Base-by-base conservation (phyloP, 2,113 vertebrate genomes). In the Odobenus rosmarus region DNA sequence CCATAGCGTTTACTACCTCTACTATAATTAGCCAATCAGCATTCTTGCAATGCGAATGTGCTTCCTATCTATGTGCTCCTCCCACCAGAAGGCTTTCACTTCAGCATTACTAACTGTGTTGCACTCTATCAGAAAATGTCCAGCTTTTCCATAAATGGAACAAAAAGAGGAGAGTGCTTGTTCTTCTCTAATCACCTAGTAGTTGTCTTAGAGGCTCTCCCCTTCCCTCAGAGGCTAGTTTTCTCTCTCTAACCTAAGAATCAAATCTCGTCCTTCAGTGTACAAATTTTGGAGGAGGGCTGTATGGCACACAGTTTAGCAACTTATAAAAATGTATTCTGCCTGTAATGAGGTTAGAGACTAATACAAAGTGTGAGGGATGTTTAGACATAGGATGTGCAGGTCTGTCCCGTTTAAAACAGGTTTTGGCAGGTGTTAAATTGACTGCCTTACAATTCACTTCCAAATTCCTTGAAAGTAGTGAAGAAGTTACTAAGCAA, bases 21-120 rank as follows among this genome's bases (percentile, higher is more conserved):
- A 72, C 39, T 95, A 7, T 69, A 84, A 71, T 71, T 90, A 80
- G 18, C 6, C 33, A 57, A 46, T 94, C 51, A 89, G 9, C 46
- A 93, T 88, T 96, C 67, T 90, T 72, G 59, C 15, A 72, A 55
- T n/a, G 36, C 83, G 93, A 97, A 96, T 55, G 46, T 87, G 18
- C 28, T 95, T 96, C n/a, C 23, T 53, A 59, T 51, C 36, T 19
- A 7, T 36, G 10, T 79, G 39, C 7, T 64, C 5, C 10, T 46
- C 39, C 9, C 33, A 46, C 39, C 69, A 90, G 79, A 33, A 92
- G n/a, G 16, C 19, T 69, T 91, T 80, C 81, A 95, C 89, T 92
- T 96, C 1, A 83, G 39, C 33, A 33, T 93, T 87, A 85, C 31
- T 83, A 79, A 59, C 61, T 96, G 16, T 95, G 33, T 42, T 95